Evolutionary conservation across 2,113 vertebrate species (phyloP), one percentile per base, ranked within the genome.

Genomic region (Potamarius usumacintae): DNA sequence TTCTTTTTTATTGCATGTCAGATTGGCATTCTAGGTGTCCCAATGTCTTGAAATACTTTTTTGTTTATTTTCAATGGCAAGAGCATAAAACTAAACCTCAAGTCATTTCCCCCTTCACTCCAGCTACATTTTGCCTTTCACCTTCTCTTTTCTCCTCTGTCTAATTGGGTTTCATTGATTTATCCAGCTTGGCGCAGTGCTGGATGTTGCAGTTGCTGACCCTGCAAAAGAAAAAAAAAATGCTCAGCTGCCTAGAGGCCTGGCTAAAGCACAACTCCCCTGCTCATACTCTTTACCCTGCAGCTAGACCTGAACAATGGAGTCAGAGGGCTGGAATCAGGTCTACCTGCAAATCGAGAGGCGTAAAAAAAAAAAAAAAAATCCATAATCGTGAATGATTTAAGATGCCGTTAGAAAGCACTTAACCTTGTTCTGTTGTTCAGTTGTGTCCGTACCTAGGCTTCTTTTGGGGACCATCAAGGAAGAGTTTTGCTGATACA

Each of bases 81-180:
- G 22, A 71, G n/a, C 55, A 58, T 80, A 58, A 80, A 80, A 80
- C 27, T 58, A 71, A 65, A 55, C 27, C 9, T 57, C 10, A 76
- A 85, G 83, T 60, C 69, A 67, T 20, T 71, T 52, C 22, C 0
- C 53, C 14, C 12, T 48, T 74, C 65, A 90, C 83, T 83, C 22
- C 63, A 72, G 86, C 86, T 86, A 91, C 88, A 87, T 86, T 92
- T 92, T 91, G 89, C 89, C 86, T 89, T 89, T 92, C 92, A 91
- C 92, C 91, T 93, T 92, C 90, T 90, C 87, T 89, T 89, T 88
- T 89, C 89, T 90, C 79, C 27, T 89, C 71, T 86, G 88, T 93
- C 93, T 94, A 95, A 94, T 94, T 94, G 94, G 93, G 92, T 93
- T 94, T 91, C 92, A 93, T 95, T 93, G 94, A 95, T 95, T 95